Evolutionary conservation across 2,888 invertebrate species (phyloP).

Genomic region (Thecocarcelia acutangulata): DNA sequence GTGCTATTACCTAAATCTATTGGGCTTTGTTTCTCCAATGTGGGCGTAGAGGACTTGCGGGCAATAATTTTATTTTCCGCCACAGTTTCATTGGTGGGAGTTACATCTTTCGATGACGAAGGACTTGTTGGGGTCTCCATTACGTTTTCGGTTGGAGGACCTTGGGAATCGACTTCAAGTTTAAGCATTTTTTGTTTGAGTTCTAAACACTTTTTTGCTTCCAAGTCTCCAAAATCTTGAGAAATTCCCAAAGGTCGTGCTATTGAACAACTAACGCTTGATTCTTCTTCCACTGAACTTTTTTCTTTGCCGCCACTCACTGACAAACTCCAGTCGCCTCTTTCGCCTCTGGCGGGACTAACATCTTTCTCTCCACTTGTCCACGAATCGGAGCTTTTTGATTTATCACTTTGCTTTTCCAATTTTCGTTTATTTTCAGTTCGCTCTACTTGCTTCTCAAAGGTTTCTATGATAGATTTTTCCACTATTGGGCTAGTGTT

Average conservation of each 20-base stretch:
- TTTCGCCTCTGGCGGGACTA: conserved; percentile 83
- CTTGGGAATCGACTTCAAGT: conserved; percentile 82
- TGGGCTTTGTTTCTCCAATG: conserved; percentile 85
- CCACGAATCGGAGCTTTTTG: conserved; percentile 91
- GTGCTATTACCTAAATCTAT: conserved; percentile 84
- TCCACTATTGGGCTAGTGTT: conserved; percentile 85
- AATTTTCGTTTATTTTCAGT: conserved; percentile 84
- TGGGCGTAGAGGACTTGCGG: conserved; percentile 82
- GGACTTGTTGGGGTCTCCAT: conserved; percentile 81
- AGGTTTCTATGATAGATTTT: conserved; percentile 79
- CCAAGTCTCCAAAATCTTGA: conserved; percentile 86
- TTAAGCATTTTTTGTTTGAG: conserved; percentile 85
- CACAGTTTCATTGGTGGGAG: conserved; percentile 74
- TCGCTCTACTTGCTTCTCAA: conserved; percentile 74
- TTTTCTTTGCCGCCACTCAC: conserved; percentile 83
- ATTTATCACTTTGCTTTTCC: conserved; percentile 84
- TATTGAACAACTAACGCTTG: conserved; percentile 90
- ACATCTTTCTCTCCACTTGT: conserved; percentile 89
- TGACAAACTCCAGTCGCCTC: conserved; percentile 82
- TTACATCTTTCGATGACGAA: conserved; percentile 82
- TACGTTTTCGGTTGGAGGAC: conserved; percentile 77
- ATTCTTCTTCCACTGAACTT: conserved; percentile 87
- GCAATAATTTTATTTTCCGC: conserved; percentile 73
- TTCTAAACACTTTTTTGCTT: conserved; percentile 82
- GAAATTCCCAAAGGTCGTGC: conserved; percentile 90